Evolutionary conservation across 2,888 invertebrate species (phyloP).

Genomic region (Drosophila diplacantha): DNA sequence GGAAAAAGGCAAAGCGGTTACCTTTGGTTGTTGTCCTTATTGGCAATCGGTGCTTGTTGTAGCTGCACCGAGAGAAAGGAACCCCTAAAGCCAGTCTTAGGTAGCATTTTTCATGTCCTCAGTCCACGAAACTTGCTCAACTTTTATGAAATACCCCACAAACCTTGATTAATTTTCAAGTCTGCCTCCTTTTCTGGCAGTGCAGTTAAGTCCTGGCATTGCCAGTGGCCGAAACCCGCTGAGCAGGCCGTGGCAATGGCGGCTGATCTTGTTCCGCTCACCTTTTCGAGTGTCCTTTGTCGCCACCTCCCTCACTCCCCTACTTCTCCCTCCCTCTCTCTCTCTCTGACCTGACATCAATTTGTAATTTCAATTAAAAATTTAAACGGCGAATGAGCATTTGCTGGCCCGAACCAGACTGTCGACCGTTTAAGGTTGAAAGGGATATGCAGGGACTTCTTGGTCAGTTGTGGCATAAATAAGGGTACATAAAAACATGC

Average conservation of each 20-base stretch:
- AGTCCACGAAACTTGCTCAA: neutral
- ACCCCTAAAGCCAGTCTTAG: too few relatives aligned
- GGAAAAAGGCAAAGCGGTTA: constrained; percentile 6
- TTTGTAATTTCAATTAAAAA: constrained; percentile 69
- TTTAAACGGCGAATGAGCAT: constrained; percentile 53
- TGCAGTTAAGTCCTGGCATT: neutral
- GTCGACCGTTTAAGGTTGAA: constrained; percentile 47
- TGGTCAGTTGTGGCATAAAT: constrained; percentile 20
- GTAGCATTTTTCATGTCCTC: fast-evolving
- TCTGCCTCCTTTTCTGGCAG: neutral
- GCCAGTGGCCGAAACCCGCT: constrained; percentile 18
- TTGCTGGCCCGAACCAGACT: constrained; percentile 43
- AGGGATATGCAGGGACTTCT: constrained; percentile 30
- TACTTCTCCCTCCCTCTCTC: neutral
- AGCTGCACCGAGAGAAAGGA: constrained; percentile 5
- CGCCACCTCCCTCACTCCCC: neutral
- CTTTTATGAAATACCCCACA: neutral
- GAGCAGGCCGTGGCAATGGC: constrained; percentile 44
- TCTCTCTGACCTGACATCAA: constrained; percentile 57
- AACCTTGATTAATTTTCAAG: neutral
- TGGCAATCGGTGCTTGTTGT: constrained; percentile 10
- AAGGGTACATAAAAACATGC: neutral
- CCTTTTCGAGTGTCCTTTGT: constrained; percentile 32
- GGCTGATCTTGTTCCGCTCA: constrained; percentile 51
- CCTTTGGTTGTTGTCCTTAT: constrained; percentile 9